These are phyloP conservation scores for Barypeithes pellucidus DNA, from an alignment of 2,888 invertebrate genomes.

Conservation along the genomic window DNA sequence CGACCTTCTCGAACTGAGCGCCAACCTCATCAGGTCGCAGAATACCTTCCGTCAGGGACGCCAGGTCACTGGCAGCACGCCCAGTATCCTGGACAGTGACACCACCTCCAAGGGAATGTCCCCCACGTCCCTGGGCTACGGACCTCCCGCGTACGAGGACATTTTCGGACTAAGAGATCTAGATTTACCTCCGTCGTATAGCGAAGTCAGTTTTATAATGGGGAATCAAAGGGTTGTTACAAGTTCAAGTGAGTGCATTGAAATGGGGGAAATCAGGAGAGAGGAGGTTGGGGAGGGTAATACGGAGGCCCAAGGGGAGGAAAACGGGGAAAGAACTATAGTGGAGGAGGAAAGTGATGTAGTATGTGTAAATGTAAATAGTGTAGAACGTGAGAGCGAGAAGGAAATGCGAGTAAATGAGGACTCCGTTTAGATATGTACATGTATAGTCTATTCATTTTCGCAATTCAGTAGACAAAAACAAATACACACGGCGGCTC, in stretches of 20 bases:
- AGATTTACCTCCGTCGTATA: slow-evolving; percentile 69
- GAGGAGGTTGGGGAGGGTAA: background rate
- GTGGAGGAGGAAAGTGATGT: background rate
- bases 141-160: slow-evolving; percentile 74
- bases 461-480: no score
- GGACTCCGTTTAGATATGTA: slow-evolving; percentile 6
- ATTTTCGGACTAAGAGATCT: slow-evolving; percentile 68
- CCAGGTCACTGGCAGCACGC: slow-evolving; percentile 66
- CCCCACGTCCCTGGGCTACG: slow-evolving; percentile 70
- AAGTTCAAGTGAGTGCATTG: slow-evolving; percentile 22
- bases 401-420: background rate
- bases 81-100: slow-evolving; percentile 71
- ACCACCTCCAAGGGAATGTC: slow-evolving; percentile 73
- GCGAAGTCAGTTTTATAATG: slow-evolving; percentile 66
- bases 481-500: no score
- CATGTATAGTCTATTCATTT: no score
- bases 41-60: slow-evolving; percentile 56
- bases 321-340: slow-evolving; percentile 17
- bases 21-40: slow-evolving; percentile 72
- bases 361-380: slow-evolving; percentile 18
- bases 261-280: slow-evolving; percentile 17
- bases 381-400: slow-evolving; percentile 3
- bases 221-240: slow-evolving; percentile 34
- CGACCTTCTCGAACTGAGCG: slow-evolving; percentile 73
- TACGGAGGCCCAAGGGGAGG: background rate